Base-by-base conservation (phyloP, 2,888 invertebrate species). In the Hyppa rectilinea region DNA sequence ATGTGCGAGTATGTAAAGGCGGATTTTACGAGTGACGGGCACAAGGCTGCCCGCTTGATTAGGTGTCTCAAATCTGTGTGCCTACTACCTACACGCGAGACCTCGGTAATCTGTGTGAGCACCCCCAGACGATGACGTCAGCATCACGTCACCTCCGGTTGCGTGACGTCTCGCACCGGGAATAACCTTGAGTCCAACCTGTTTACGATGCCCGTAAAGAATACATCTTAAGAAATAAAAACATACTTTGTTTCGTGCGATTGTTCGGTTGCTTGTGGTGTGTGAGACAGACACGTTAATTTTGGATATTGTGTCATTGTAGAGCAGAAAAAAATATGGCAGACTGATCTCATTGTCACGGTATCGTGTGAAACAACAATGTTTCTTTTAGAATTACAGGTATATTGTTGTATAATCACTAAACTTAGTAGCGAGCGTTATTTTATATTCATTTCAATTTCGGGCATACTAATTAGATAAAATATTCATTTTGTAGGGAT, bases 111-210 rank as follows among this genome's bases (percentile, higher is more conserved):
- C 59, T 43, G 64, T 49, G 60, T 17, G 49, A n/a, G 52, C 71
- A 61, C 75, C 75, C 61, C 38, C 75, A 56, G 71, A 70, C 63
- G 52, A 45, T 83, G 83, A 83, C 77, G 79, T 75, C 72, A 83
- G 20, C 29, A 7, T 53, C 63, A 61, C 82, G 76, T 81, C 85
- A 81, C 63, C 60, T 38, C 29, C 56, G 78, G 72, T n/a, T 23
- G n/a, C 36, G 47, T 71, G 64, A 82, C 70, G 59, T 76, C 75
- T 74, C 36, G 9, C 47, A 53, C 56, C 55, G 56, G 66, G 65
- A 69, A 59, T 58, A 49, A 63, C 43, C 58, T 53, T 20, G 50
- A 36, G 31, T n/a, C 60, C 47, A 50, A 17, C 64, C n/a, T 31
- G 64, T 78, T 82, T 72, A 75, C 67, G 77, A 73, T 50, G 26